These are phyloP conservation scores for Leontopithecus rosalia DNA, from an alignment of 2,797 vertebrate genomes.

Conservation along the genomic window DNA sequence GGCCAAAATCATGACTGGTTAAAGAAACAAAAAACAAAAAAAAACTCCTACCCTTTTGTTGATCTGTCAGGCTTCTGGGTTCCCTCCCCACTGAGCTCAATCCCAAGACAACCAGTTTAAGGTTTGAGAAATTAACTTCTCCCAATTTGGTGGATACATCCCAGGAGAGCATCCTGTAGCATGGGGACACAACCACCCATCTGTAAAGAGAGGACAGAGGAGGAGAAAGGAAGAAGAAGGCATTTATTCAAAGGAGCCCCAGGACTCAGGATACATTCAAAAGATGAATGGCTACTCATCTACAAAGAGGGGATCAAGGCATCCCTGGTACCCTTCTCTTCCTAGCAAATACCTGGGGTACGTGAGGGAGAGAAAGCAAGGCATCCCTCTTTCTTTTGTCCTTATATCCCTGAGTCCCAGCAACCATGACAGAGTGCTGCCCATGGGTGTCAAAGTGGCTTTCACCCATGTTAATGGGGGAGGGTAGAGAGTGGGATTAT, in stretches of 20 bases:
- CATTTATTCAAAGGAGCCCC: background rate
- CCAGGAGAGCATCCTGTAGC: background rate
- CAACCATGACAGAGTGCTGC: background rate
- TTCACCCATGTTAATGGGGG: background rate
- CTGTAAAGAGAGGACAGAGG: background rate
- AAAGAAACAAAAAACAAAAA: background rate
- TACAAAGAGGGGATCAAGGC: background rate
- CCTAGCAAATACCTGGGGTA: background rate
- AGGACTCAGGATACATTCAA: background rate
- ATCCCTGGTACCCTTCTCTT: background rate
- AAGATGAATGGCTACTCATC: background rate
- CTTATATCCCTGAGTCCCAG: background rate
- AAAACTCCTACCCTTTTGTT: background rate
- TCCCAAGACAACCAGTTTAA: background rate
- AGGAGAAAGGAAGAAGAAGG: background rate
- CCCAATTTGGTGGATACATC: background rate
- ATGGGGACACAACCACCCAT: background rate
- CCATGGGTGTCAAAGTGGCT: too few species aligned
- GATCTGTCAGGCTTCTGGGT: background rate
- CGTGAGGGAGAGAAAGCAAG: background rate
- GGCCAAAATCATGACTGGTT: background rate
- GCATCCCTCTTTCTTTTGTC: background rate
- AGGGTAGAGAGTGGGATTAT: background rate
- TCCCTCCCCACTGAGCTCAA: background rate
- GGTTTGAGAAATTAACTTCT: background rate